Evolutionary conservation across 2,797 vertebrate species (phyloP), one percentile per base, ranked within the genome.

Genomic region (Sus cebifrons): DNA sequence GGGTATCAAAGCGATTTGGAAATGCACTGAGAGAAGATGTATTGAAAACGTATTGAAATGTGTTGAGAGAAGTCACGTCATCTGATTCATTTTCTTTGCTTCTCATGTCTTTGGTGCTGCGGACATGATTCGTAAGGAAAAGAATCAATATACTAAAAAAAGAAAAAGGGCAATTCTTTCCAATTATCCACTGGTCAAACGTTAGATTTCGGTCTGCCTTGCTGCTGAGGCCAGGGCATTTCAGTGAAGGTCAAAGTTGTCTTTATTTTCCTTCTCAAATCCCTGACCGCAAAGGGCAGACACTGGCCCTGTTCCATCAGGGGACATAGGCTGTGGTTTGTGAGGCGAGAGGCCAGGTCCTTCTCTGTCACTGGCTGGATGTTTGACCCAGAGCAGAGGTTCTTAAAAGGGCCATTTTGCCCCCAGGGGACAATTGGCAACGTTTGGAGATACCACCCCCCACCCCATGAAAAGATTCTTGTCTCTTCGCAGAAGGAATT

Each of bases 1-100:
- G 96, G 93, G 98, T 98, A 98, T 97, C 96, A 96, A 98, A 97
- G 96, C 78, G 96, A 79, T 94, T 95, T 68, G 21, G 81, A 93
- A 97, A 73, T 91, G 87, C 56, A 84, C 9, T 49, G 44, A 49
- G 6, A 49, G 9, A 49, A 49, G 44, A 49, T 49, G 44, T 49
- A 49, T 49, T 49, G 44, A 49, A 49, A 49, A 49, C 9, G 44
- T 49, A 49, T 10, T 49, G 44, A 49, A 49, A 49, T 49, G 44
- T 49, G 9, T 49, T 49, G 44, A 71, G 25, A 20, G 3, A 40
- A 44, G 2, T 23, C 29, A 4, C 0, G 14, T 17, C 49, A 9
- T 81, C 73, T 29, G 60, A n/a, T 17, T 68, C 15, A 27, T 79
- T n/a, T 36, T 40, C 79, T 64, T 44, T 81, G 12, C 71, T 49